phyloP scores from a whole-genome alignment of 2,888 invertebrate species.

The Leptarthrus brevirostris region DNA sequence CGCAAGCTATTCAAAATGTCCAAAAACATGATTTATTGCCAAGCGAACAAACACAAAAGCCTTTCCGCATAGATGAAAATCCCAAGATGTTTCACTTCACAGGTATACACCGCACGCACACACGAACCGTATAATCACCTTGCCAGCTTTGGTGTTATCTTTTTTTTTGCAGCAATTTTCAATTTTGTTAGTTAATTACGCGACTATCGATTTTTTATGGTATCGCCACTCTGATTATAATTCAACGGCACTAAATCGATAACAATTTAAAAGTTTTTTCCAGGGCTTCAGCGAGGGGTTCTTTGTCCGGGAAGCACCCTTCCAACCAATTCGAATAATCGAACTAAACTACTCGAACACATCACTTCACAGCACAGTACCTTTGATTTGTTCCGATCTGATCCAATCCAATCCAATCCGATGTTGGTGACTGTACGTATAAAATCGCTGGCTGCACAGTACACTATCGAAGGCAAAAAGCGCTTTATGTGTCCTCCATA shows the following conservation, averaged over 20 bases:
- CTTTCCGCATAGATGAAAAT: neutral
- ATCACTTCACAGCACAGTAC: conserved; percentile 27
- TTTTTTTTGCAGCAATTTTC: neutral
- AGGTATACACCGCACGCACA: too few species aligned
- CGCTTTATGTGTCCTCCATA: conserved; percentile 36
- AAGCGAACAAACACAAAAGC: neutral
- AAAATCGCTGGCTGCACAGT: neutral
- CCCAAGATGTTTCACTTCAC: conserved; percentile 2
- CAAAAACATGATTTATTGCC: neutral
- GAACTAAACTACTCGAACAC: conserved; percentile 41
- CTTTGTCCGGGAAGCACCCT: neutral
- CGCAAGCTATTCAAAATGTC: neutral
- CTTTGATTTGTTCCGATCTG: conserved; percentile 46
- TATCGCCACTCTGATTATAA: neutral
- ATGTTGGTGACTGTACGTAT: conserved; percentile 18
- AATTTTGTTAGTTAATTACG: neutral
- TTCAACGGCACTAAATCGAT: conserved; percentile 11
- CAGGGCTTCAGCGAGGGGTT: too few species aligned
- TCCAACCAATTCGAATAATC: conserved; percentile 22
- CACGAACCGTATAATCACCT: too few species aligned
- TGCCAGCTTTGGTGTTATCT: neutral
- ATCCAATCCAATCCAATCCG: conserved; percentile 43
- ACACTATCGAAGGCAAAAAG: neutral
- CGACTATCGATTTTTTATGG: neutral
- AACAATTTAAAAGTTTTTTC: neutral